These are phyloP conservation scores for Ecdyonurus torrentis DNA, from an alignment of 2,888 invertebrate genomes.

Conservation along the genomic window DNA sequence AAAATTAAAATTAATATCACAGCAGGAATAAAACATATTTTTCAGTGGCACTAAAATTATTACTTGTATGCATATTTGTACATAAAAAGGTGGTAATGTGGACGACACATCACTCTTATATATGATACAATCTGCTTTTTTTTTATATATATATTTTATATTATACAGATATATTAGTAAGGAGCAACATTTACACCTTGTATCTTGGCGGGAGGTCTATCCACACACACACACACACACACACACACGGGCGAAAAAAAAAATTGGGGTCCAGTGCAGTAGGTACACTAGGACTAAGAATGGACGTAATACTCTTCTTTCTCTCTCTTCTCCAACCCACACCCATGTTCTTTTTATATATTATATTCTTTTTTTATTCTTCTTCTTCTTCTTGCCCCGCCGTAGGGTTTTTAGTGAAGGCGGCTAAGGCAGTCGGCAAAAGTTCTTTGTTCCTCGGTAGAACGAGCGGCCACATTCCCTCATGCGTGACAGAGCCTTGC, in stretches of 20 bases:
- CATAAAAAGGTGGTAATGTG: not conserved
- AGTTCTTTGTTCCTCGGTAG: not conserved
- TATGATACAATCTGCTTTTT: not conserved
- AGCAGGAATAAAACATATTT: not conserved
- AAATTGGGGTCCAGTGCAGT: not conserved
- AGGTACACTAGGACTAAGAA: not conserved
- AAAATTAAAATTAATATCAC: not conserved
- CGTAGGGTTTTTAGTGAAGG: not conserved
- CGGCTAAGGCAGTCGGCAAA: not conserved
- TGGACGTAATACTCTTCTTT: not conserved
- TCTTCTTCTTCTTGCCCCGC: not conserved
- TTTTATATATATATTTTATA: not conserved
- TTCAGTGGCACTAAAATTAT: not conserved
- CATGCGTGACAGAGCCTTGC: conserved; percentile 12
- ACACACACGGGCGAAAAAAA: not conserved
- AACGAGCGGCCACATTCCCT: conserved; percentile 1
- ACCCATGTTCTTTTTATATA: not conserved
- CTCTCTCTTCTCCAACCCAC: not conserved
- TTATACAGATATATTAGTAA: not conserved
- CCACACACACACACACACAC: no score
- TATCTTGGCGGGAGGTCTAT: not conserved
- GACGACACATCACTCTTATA: not conserved
- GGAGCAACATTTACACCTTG: not conserved
- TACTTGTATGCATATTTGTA: not conserved
- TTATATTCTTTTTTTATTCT: not conserved